A percentile compares a stretch with the other conserved stretches of the same genome.
Evolutionary conservation across 2,888 invertebrate species (phyloP).

Genomic region (Yponomeuta malinellus): DNA sequence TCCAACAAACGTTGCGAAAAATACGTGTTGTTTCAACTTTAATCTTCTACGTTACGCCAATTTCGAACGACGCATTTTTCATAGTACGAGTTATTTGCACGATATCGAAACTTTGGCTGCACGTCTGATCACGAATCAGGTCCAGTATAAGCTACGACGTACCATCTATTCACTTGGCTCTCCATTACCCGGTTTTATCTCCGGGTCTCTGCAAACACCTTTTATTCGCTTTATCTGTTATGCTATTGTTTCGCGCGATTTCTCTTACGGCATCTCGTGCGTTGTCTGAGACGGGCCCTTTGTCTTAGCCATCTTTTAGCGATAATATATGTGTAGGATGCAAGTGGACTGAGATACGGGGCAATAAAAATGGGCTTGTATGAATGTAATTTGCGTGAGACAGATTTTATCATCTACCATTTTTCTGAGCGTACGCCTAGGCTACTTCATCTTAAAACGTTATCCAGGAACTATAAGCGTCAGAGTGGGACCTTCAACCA

Average conservation of each 20-base stretch:
- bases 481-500: too few species aligned
- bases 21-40: not conserved
- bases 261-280: conserved; percentile 34
- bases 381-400: too few species aligned
- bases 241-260: conserved; percentile 45
- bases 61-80: too few species aligned
- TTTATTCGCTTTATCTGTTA: conserved; percentile 43
- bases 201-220: conserved; percentile 25
- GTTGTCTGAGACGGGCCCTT: conserved; percentile 32
- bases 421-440: too few species aligned
- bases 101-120: too few species aligned
- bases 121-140: not conserved
- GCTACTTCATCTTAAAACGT: too few species aligned
- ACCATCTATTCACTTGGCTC: conserved; percentile 10
- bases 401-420: too few species aligned
- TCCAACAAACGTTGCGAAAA: too few species aligned
- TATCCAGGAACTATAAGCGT: too few species aligned
- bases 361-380: too few species aligned
- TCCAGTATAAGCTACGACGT: not conserved
- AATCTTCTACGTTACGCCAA: not conserved
- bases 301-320: conserved; percentile 24
- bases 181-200: conserved; percentile 16
- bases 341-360: too few species aligned
- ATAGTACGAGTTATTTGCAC: too few species aligned
- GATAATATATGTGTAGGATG: not conserved